phyloP scores from a whole-genome alignment of 1,140 invertebrate species.

The Bradysia coprophila region DNA sequence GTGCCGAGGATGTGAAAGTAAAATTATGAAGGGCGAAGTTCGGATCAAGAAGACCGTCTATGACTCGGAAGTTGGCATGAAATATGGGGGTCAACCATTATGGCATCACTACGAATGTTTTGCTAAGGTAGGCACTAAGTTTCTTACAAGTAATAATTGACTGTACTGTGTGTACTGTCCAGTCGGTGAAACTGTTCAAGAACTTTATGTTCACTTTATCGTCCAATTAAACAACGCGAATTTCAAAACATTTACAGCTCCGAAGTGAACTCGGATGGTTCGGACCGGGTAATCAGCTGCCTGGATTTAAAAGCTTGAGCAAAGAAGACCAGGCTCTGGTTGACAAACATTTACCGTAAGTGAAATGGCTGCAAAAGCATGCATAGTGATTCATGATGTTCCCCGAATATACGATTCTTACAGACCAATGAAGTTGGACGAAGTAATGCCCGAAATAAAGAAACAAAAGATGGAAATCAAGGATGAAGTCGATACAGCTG shows the following conservation, averaged over 20 bases:
- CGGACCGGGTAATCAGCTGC: conserved; percentile 44
- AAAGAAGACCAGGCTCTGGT: conserved; percentile 56
- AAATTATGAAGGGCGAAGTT: conserved; percentile 68
- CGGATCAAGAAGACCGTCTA: conserved; percentile 75
- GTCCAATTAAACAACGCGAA: too few relatives aligned
- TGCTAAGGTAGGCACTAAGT: conserved; percentile 39
- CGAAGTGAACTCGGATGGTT: conserved; percentile 49
- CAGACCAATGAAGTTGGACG: conserved; percentile 29
- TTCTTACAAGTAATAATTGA: neutral
- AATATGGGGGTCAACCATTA: conserved; percentile 58
- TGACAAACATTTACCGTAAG: conserved; percentile 45
- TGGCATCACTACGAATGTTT: conserved; percentile 95
- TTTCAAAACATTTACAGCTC: conserved; percentile 5
- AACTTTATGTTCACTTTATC: too few relatives aligned
- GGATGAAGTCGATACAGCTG: conserved; percentile 28
- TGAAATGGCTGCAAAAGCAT: too few relatives aligned
- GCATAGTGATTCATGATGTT: too few relatives aligned
- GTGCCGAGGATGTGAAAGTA: conserved; percentile 72
- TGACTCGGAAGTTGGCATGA: conserved; percentile 57
- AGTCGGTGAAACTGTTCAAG: too few relatives aligned
- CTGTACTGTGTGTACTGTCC: too few relatives aligned
- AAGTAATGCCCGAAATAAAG: conserved; percentile 36
- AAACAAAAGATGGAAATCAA: conserved; percentile 45
- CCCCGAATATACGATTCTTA: too few relatives aligned
- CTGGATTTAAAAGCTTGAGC: conserved; percentile 51